These are phyloP conservation scores for Gallinago paraguaiae DNA, from an alignment of 2,113 vertebrate species.

Conservation along the genomic window DNA sequence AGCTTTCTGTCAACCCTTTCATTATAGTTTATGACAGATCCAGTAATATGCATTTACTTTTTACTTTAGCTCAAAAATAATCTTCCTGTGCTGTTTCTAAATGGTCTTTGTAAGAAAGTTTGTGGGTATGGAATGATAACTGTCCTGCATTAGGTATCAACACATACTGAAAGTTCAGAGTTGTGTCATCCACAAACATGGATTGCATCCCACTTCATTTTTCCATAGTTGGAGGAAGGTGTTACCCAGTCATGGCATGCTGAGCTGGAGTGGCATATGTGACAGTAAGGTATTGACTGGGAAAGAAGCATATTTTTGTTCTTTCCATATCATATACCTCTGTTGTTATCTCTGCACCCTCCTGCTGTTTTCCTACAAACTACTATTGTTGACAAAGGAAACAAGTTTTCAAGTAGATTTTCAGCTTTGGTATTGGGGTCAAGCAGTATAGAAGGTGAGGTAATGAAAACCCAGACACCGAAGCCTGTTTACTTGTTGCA, in stretches of 20 bases:
- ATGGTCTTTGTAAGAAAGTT: neutral
- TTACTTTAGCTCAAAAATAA: neutral
- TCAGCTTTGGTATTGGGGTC: neutral
- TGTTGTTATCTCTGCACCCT: neutral
- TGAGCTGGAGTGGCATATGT: neutral
- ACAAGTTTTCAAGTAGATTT: neutral
- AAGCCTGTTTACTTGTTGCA: neutral
- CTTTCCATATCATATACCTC: neutral
- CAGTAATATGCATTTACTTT: neutral
- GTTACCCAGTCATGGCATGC: neutral
- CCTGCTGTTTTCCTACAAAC: neutral
- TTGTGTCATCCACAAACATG: neutral
- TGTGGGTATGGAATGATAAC: neutral
- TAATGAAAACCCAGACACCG: neutral
- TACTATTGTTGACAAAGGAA: neutral
- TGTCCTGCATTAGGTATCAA: neutral
- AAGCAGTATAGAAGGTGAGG: neutral
- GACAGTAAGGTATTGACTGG: neutral
- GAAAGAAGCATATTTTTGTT: neutral
- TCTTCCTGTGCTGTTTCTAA: neutral
- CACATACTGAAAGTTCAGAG: fast-evolving
- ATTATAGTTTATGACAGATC: neutral
- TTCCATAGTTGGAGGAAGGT: neutral
- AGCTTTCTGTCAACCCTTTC: neutral
- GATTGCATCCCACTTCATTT: neutral